Evolutionary conservation across 2,888 invertebrate species (phyloP).

Genomic region (Ochropacha duplaris): DNA sequence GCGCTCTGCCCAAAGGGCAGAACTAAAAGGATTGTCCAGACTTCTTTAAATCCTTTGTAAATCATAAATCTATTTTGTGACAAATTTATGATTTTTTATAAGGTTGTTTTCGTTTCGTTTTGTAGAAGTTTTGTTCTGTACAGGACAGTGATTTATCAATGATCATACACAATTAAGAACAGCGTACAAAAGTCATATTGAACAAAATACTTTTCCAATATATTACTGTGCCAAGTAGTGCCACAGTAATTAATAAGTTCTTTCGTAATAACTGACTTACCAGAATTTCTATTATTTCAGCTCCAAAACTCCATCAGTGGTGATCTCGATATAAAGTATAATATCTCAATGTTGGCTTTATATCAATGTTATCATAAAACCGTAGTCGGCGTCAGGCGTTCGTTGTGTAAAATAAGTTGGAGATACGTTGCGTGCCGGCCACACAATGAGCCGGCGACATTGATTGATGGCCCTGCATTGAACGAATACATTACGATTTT

Average conservation of each 20-base stretch:
- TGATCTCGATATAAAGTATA: conserved; percentile 25
- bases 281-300: neutral
- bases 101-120: neutral
- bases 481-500: conserved; percentile 83
- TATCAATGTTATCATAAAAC: conserved; percentile 65
- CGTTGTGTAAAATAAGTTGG: conserved; percentile 43
- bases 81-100: conserved; percentile 28
- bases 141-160: neutral
- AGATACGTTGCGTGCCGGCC: conserved; percentile 75
- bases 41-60: conserved; percentile 24
- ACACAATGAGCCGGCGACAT: conserved; percentile 79
- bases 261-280: too few relatives aligned
- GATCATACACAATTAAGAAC: neutral
- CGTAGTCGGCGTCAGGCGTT: conserved; percentile 49
- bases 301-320: conserved; percentile 9
- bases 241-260: too few relatives aligned
- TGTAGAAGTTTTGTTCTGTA: neutral
- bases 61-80: conserved; percentile 36
- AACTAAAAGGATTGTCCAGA: conserved; percentile 25
- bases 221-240: too few relatives aligned
- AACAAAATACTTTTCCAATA: too few relatives aligned
- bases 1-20: conserved; percentile 54
- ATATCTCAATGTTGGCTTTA: conserved; percentile 42
- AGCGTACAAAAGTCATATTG: neutral
- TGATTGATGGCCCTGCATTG: conserved; percentile 79